Evolutionary conservation across 2,797 vertebrate genomes (phyloP).

Genomic region (Chaenodraco wilsoni): DNA sequence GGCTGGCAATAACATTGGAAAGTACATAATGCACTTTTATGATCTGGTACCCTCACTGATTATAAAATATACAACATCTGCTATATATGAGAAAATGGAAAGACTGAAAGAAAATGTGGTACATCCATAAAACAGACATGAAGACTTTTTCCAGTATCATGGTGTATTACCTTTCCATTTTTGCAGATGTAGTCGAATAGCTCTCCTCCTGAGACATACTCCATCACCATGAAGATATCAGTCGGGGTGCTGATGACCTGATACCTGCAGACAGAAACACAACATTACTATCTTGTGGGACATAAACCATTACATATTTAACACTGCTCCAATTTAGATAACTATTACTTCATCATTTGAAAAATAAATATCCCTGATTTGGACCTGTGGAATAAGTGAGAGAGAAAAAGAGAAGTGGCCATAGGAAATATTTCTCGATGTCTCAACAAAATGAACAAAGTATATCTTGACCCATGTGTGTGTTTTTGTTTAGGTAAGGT

Average conservation of each 20-base stretch:
- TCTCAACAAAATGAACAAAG: background rate
- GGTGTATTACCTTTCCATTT: constrained; percentile 93
- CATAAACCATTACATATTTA: constrained; percentile 1
- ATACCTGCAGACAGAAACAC: constrained; percentile 86
- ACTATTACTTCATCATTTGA: background rate
- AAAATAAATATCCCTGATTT: constrained; percentile 1
- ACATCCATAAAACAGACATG: background rate
- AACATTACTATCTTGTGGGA: constrained; percentile 5
- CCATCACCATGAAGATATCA: constrained; percentile 99
- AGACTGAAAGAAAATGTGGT: background rate
- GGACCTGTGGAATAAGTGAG: background rate
- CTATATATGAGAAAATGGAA: background rate
- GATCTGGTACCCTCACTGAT: constrained; percentile 7
- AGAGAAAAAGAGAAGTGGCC: background rate
- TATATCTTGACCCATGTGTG: no score
- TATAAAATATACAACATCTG: constrained; percentile 9
- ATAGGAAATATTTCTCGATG: background rate
- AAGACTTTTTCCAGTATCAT: background rate
- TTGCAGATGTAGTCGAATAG: constrained; percentile 99
- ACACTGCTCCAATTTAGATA: background rate
- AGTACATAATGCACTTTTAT: constrained; percentile 19
- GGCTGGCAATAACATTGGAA: background rate
- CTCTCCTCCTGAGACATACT: constrained; percentile 98
- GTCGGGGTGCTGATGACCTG: constrained; percentile 99
- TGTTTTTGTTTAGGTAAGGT: background rate